Evolutionary conservation across 2,113 vertebrate genomes (phyloP), one percentile per base, ranked within the genome.

Genomic region (Microcebus jonahi): DNA sequence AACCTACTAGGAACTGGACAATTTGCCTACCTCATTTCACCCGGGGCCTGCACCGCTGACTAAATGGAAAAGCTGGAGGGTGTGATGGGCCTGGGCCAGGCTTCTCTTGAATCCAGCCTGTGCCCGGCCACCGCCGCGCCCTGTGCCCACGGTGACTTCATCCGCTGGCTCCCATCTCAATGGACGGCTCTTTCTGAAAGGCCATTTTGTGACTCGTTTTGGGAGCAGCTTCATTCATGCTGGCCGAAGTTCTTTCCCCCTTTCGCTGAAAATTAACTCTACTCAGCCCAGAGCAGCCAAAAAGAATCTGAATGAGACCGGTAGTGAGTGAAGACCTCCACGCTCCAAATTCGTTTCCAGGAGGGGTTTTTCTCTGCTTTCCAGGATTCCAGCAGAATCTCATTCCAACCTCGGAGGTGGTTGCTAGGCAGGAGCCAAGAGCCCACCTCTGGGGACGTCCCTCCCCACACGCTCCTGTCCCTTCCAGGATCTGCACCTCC

Each of bases 31-130:
- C 89, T 90, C 70, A 29, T 68, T 79, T 95, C 91, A 91, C 93
- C 67, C 36, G 4, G 61, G 65, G 94, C 94, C 68, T 79, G 87
- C 13, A 67, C 77, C 71, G 63, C 93, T 97, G 91, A 97, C 94
- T 97, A 79, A 95, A 95, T 97, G 97, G 96, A 98, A 97, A 97
- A 77, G 91, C 94, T 88, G 90, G 91, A 94, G 96, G 96, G 86
- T 0, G 20, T 53, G 75, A 89, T 97, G 96, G 97, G 93, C 29
- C 25, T 29, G 0, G 68, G 95, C 97, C 97, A 97, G 91, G 53
- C n/a, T 65, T 91, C 95, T 65, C 59, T 1, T 61, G 85, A 96
- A 94, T 67, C 90, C 63, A 81, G 96, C 92, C 96, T 73, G 8
- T 48, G 97, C 94, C 88, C 53, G 57, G 94, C 87, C 80, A 88